Conservation (phyloP, 2,113 vertebrate species). For the Choloepus hoffmanni region DNA sequence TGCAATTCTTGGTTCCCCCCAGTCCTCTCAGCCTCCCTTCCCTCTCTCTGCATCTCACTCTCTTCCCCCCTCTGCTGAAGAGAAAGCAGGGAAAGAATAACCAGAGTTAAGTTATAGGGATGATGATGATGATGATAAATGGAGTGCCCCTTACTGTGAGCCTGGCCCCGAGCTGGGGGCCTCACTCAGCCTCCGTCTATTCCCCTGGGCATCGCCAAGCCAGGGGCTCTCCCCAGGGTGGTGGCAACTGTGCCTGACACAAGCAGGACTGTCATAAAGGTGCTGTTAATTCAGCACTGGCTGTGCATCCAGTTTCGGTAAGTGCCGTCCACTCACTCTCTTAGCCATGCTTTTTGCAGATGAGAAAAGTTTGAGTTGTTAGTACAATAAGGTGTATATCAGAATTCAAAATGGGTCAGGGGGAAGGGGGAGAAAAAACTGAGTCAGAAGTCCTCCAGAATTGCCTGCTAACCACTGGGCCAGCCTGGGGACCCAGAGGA, state of each 20-base stretch:
- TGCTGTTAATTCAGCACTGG: not conserved
- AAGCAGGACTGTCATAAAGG: not conserved
- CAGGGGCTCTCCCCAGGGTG: rapidly evolving
- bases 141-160: rapidly evolving
- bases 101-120: too few species aligned
- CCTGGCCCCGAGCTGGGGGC: not conserved
- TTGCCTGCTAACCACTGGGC: not conserved
- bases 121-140: not conserved
- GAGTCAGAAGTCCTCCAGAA: not conserved
- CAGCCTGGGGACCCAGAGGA: not conserved
- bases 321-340: not conserved
- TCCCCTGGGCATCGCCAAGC: not conserved
- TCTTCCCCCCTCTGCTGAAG: not conserved
- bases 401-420: not conserved
- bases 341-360: not conserved
- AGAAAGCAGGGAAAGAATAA: not conserved
- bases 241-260: not conserved
- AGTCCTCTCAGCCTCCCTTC: not conserved
- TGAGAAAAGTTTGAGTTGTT: not conserved
- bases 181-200: not conserved
- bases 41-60: too few species aligned
- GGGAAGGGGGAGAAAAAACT: too few species aligned
- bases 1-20: not conserved
- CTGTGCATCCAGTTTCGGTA: not conserved
- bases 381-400: not conserved